A percentile compares a stretch with the other conserved stretches of the same genome.
Evolutionary conservation across 2,113 vertebrate species (phyloP).

Genomic region (Pelecanus crispus): DNA sequence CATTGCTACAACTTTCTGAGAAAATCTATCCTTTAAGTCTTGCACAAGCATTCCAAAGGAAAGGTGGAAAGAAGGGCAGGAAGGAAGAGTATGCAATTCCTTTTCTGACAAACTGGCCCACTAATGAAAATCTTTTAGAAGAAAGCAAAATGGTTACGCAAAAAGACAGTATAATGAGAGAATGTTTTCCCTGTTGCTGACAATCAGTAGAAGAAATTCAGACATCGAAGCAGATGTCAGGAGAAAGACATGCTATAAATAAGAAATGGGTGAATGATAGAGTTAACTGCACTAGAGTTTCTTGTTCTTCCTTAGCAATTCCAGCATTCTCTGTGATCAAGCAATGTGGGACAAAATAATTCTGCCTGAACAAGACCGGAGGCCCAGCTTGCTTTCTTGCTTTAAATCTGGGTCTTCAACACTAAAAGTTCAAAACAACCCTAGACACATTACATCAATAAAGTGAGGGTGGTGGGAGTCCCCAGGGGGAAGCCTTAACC

Average conservation of each 20-base stretch:
- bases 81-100: not conserved
- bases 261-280: not conserved
- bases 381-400: not conserved
- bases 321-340: not conserved
- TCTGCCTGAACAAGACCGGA: not conserved
- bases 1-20: not conserved
- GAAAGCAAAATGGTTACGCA: not conserved
- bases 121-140: not conserved
- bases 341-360: not conserved
- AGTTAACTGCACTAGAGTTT: not conserved
- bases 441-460: not conserved
- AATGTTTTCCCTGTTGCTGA: not conserved
- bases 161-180: not conserved
- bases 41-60: not conserved
- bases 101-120: not conserved
- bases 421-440: not conserved
- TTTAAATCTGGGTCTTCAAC: not conserved
- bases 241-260: not conserved
- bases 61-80: not conserved
- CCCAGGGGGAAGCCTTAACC: not conserved
- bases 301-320: not conserved
- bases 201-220: not conserved
- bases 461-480: not conserved
- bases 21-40: not conserved
- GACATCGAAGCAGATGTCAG: not conserved